phyloP scores from a whole-genome alignment of 37 sponge, comb jelly and placozoan species.

The Bolinopsis microptera region DNA sequence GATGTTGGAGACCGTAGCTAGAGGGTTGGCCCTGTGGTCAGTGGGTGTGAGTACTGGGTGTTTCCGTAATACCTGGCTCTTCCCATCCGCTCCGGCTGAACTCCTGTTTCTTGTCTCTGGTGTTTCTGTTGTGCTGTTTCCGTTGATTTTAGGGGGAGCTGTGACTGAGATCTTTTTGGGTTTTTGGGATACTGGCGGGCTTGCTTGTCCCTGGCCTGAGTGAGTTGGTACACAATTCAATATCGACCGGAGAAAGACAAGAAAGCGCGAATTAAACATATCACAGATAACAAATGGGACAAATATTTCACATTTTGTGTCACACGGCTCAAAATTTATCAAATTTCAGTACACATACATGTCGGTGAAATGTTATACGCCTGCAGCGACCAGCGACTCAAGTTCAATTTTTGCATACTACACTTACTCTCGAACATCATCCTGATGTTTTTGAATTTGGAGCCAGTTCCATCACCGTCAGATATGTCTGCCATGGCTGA shows the following conservation, averaged over 20 bases:
- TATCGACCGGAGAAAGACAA: neutral
- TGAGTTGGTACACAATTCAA: neutral
- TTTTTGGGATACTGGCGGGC: neutral
- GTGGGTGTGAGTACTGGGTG: neutral
- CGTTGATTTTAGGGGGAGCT: neutral
- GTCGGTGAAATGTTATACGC: no score
- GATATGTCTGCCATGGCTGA: neutral
- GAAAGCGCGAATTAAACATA: neutral
- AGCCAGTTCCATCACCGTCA: neutral
- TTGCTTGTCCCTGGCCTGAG: neutral
- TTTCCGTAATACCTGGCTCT: neutral
- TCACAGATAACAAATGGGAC: neutral
- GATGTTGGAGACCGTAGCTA: neutral
- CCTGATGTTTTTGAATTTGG: slow-evolving; percentile 22
- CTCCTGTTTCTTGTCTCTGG: neutral
- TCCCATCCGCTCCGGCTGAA: neutral
- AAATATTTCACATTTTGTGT: neutral
- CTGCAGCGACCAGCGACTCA: no score
- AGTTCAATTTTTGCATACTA: neutral
- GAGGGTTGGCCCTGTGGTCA: neutral
- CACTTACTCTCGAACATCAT: slow-evolving; percentile 35
- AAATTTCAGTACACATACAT: neutral
- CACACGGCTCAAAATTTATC: neutral
- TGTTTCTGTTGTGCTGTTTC: neutral
- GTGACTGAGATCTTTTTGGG: neutral